These are phyloP conservation scores for Phorcus lineatus DNA, from an alignment of 2,888 invertebrate species.

Conservation along the genomic window DNA sequence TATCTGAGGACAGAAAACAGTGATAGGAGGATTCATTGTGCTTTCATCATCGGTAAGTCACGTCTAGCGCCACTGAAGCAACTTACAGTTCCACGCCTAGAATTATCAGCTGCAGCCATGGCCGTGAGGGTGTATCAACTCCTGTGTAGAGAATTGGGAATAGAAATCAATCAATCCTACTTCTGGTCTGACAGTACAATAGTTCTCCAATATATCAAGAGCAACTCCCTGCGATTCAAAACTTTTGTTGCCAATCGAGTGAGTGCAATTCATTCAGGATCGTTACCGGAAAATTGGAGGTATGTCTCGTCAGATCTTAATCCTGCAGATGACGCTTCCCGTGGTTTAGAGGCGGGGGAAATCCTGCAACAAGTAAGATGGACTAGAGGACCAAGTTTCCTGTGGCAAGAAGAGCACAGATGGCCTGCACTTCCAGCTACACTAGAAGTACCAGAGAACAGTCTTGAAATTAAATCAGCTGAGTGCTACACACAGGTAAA, in stretches of 20 bases:
- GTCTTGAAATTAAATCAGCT: too few relatives aligned
- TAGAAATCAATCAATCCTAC: background rate
- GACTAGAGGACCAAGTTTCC: constrained; percentile 38
- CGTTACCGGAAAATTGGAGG: constrained; percentile 36
- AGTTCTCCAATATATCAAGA: constrained; percentile 24
- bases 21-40: background rate
- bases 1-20: background rate
- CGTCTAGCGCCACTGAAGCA: background rate
- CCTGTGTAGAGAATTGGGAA: background rate
- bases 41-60: background rate
- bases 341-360: constrained; percentile 31
- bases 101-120: constrained; percentile 17
- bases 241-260: background rate
- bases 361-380: constrained; percentile 24
- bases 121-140: background rate
- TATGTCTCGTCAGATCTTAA: constrained; percentile 33
- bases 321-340: constrained; percentile 39
- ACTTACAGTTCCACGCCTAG: constrained; percentile 8
- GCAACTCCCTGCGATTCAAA: background rate
- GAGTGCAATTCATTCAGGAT: background rate
- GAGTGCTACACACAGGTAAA: too few relatives aligned
- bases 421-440: background rate
- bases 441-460: too few relatives aligned
- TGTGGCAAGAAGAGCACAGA: background rate
- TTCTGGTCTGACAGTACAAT: constrained; percentile 29